Evolutionary conservation across 2,888 invertebrate genomes (phyloP).

Genomic region (Acronicta leporina): DNA sequence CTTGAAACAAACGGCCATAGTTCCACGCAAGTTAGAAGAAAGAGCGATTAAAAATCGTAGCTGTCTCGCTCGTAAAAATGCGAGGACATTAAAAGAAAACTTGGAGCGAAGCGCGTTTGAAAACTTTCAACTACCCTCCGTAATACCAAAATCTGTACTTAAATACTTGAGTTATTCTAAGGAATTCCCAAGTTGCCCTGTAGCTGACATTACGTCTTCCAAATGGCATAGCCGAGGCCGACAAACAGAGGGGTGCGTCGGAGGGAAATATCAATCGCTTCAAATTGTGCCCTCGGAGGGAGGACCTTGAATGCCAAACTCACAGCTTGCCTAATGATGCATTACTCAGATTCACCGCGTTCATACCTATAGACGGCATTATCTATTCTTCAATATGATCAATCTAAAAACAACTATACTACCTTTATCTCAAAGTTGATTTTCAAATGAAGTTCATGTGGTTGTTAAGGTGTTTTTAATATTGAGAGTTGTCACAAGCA

Average conservation of each 20-base stretch:
- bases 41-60: constrained; percentile 39
- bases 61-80: constrained; percentile 22
- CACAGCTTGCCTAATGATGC: constrained; percentile 74
- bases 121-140: constrained; percentile 23
- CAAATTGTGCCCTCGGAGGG: constrained; percentile 69
- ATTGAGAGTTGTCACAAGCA: constrained; percentile 60
- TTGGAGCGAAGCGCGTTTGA: constrained; percentile 2
- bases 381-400: constrained; percentile 20
- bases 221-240: constrained; percentile 61
- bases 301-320: constrained; percentile 77
- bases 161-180: constrained; percentile 46
- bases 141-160: constrained; percentile 33
- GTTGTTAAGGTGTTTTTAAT: constrained; percentile 35
- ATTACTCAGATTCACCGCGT: constrained; percentile 70
- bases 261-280: constrained; percentile 76
- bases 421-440: not conserved
- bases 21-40: constrained; percentile 18
- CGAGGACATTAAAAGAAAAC: constrained; percentile 14
- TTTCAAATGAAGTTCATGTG: constrained; percentile 7
- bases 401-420: constrained; percentile 38
- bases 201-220: constrained; percentile 60
- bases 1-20: constrained; percentile 20
- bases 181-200: constrained; percentile 60
- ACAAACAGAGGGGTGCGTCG: constrained; percentile 60
- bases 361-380: constrained; percentile 59